A percentile compares a stretch with the other conserved stretches of the same genome.
Conservation (phyloP, 2,888 invertebrate genomes). For the Eulithis testata region DNA sequence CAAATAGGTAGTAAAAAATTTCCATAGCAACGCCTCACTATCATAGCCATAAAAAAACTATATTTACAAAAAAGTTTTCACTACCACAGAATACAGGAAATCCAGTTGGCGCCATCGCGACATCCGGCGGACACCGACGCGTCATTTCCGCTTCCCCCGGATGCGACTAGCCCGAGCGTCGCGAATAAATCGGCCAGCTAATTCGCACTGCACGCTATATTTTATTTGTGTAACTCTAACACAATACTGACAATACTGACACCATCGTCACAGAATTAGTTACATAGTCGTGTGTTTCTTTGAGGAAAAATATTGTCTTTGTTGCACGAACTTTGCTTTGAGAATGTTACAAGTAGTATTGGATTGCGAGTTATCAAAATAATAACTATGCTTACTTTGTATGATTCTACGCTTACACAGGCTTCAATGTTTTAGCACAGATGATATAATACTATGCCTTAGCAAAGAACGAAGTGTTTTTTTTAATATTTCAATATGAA, state of each 20-base stretch:
- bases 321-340: neutral
- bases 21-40: too few relatives aligned
- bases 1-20: too few relatives aligned
- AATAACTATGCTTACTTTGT: too few relatives aligned
- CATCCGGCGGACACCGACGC: constrained; percentile 66
- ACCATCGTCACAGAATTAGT: neutral
- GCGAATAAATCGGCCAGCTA: constrained; percentile 75
- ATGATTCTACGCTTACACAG: too few relatives aligned
- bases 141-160: constrained; percentile 69
- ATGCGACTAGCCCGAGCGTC: constrained; percentile 67
- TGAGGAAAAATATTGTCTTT: neutral
- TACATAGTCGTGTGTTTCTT: neutral
- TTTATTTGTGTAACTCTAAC: constrained; percentile 58
- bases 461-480: too few relatives aligned
- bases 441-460: too few relatives aligned
- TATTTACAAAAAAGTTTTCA: constrained; percentile 13
- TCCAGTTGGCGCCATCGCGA: constrained; percentile 59
- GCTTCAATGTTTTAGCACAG: too few relatives aligned
- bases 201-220: constrained; percentile 54
- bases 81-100: constrained; percentile 17
- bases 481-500: too few relatives aligned
- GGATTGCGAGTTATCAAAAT: too few relatives aligned
- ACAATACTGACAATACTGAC: constrained; percentile 5
- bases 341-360: too few relatives aligned
- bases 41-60: too few relatives aligned